Base-by-base conservation (phyloP, 2,888 invertebrate species). In the Drosophila ustulata region DNA sequence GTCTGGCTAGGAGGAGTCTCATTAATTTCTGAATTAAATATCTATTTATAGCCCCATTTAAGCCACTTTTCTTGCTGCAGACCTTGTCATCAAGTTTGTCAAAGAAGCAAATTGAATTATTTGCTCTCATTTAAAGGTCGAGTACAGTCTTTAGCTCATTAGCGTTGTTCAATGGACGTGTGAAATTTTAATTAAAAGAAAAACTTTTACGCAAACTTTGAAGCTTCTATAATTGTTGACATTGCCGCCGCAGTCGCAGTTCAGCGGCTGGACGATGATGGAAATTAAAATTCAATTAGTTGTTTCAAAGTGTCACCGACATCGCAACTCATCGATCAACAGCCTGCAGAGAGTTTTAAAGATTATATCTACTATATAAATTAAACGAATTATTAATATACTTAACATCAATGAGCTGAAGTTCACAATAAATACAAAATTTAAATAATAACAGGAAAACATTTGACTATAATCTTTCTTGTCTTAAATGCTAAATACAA, bases 1-100 rank as follows among this genome's bases (percentile, higher is more conserved):
- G 7, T 30, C 30, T 6, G 7, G 30, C 4, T 0, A 5, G 30
- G 30, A 2, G 41, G 30, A 11, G 7, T 4, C 47, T 51, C 25
- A 56, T 41, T 63, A 63, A 47, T 30, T n/a, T 3, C 6, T 5
- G 9, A 13, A 53, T 62, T 46, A 70, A 59, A 53, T 61, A 49
- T 28, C 50, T 55, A 62, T 71, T 66, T 62, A 28, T 46, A 30
- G 66, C 30, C 65, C 61, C 71, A 58, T 62, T 71, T 43, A 53
- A 66, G 52, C 7, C 46, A 61, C 55, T 61, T 71, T n/a, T 4
- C 41, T 13, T n/a, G 34, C 11, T 34, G 37, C 37, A 37, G 37
- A 37, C n/a, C 4, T 70, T 32, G 41, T 46, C 37, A n/a, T 18
- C 11, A 32, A 32, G 23, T 32, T 46, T 43, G 28, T 43, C 43